phyloP scores from a whole-genome alignment of 2,888 invertebrate genomes.

The Automeris io region DNA sequence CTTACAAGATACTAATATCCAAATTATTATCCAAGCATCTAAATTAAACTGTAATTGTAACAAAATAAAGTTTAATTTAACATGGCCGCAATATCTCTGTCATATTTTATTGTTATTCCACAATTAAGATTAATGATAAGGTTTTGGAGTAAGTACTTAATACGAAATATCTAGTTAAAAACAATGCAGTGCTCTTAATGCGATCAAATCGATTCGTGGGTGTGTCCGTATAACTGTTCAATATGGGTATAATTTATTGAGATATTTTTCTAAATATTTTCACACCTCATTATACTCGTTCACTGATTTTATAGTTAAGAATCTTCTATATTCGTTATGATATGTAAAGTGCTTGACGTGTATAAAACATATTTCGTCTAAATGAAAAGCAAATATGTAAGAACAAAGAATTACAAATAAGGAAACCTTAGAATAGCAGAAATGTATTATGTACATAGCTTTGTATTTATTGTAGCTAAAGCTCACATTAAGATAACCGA shows the following conservation, averaged over 20 bases:
- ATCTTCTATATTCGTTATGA: too few species aligned
- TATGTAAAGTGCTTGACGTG: too few species aligned
- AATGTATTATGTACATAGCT: too few species aligned
- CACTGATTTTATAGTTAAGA: neutral
- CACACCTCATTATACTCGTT: slow-evolving; percentile 1
- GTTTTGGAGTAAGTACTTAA: slow-evolving; percentile 73
- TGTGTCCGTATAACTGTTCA: slow-evolving; percentile 34
- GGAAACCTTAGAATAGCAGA: too few species aligned
- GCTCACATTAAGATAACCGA: too few species aligned
- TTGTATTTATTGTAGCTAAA: too few species aligned
- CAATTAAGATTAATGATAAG: slow-evolving; percentile 77
- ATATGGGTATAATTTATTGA: slow-evolving; percentile 34
- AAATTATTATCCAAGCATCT: slow-evolving; percentile 43
- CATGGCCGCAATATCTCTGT: slow-evolving; percentile 38
- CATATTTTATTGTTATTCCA: slow-evolving; percentile 75
- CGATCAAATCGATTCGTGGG: slow-evolving; percentile 58
- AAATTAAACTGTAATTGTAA: slow-evolving; percentile 41
- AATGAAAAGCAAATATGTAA: too few species aligned
- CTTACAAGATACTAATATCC: slow-evolving; percentile 65
- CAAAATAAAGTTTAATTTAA: slow-evolving; percentile 41
- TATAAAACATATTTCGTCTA: too few species aligned
- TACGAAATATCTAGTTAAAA: slow-evolving; percentile 69
- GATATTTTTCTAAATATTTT: slow-evolving; percentile 2
- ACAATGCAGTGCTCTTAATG: slow-evolving; percentile 44
- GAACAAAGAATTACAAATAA: too few species aligned